Evolutionary conservation across 2,888 invertebrate genomes (phyloP), one percentile per base, ranked within the genome.

Genomic region (Sthenelais limicola): DNA sequence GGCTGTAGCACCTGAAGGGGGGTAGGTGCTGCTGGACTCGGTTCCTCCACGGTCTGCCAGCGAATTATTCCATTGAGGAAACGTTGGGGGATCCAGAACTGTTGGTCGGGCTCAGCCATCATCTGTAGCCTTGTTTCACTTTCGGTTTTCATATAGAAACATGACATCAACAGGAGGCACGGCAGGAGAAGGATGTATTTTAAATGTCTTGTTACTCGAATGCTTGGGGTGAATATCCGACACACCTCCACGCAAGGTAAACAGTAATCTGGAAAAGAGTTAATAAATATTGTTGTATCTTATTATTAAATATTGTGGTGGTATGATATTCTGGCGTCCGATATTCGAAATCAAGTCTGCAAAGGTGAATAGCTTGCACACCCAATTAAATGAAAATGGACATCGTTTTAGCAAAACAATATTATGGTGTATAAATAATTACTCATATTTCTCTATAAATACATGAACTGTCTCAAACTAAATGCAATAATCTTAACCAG

Each of bases 231-330:
- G 7, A 62, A 24, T 21, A 43, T 62, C 4, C 62, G 35, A 43
- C 62, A 62, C 35, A 62, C 62, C 38, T 62, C 62, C 3, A 24
- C 62, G 26, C 62, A 62, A 35, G 62, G 62, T 43, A 62, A 24
- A 28, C 62, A 62, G 62, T 62, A 62, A 9, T 62, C 62, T 62
- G 62, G 35, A n/a, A n/a, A n/a, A n/a, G n/a, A n/a, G n/a, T n/a
- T n/a, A n/a, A n/a, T n/a, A n/a, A n/a, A n/a, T n/a, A n/a, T n/a
- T n/a, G n/a, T n/a, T n/a, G n/a, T n/a, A n/a, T n/a, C n/a, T n/a
- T n/a, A n/a, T n/a, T n/a, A n/a, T n/a, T n/a, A n/a, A n/a, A n/a
- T n/a, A n/a, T n/a, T n/a, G n/a, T n/a, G n/a, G n/a, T n/a, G n/a
- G n/a, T n/a, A n/a, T n/a, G n/a, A n/a, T n/a, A n/a, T n/a, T n/a